Base-by-base conservation (phyloP, 2,113 vertebrate genomes). In the Hystrix brachyura region DNA sequence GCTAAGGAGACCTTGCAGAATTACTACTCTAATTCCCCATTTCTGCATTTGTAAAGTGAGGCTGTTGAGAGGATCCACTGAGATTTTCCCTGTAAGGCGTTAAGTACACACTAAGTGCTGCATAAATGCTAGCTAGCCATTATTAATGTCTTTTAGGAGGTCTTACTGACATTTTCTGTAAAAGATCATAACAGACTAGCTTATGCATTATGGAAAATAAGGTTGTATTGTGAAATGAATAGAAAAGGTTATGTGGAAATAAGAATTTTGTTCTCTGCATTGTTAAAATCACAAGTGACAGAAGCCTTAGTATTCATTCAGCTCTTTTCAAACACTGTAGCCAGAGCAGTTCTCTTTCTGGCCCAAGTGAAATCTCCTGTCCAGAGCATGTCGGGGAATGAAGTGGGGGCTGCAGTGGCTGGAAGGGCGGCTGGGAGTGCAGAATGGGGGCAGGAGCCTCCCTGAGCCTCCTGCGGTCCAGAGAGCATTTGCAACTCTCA, bases 171-270 rank as follows among this genome's bases (percentile, higher is more conserved):
- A 19, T 29, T 95, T 25, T 80, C 53, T 82, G 21, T n/a, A 86
- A 18, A 62, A 82, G 67, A 74, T 5, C 0, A 1, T 38, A 83
- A n/a, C 32, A 43, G 71, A 78, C 29, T 43, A 51, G 25, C 60
- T 96, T 76, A 83, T 43, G 13, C 53, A 8, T 86, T 55, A 23
- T 84, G 82, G 60, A 72, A 93, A 72, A 72, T 57, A 79, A 46
- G 48, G 14, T 87, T 91, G 71, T 76, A 23, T 60, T 87, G 18
- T 59, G 51, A 87, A 76, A 32, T 51, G 74, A 76, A 32, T 74
- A 8, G 76, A 80, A 65, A n/a, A 43, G 82, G 72, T 81, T 81
- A 53, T 79, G 57, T 92, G 65, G 89, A 85, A 89, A n/a, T 55
- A 71, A 55, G 34, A 65, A 21, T 69, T 94, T 74, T 88, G 59